phyloP scores from a whole-genome alignment of 2,113 vertebrate genomes.

The Hemiscyllium ocellatum region DNA sequence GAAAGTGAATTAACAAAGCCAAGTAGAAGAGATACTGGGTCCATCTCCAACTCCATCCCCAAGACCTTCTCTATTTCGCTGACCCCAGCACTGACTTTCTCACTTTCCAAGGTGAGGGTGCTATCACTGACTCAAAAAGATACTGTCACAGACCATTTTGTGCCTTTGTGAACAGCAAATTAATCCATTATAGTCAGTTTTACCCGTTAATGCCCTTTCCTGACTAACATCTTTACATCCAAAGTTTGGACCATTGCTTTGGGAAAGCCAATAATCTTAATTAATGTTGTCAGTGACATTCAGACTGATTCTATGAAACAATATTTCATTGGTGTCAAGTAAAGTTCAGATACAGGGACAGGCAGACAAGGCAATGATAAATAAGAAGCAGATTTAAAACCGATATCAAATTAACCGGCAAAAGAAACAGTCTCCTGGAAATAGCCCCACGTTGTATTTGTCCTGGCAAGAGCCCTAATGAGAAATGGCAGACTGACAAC shows the following conservation, averaged over 20 bases:
- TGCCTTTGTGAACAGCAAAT: neutral
- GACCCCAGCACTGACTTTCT: neutral
- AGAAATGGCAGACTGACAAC: neutral
- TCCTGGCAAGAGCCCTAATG: neutral
- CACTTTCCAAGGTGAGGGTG: neutral
- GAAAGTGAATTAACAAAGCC: too few species aligned
- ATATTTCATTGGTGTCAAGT: neutral
- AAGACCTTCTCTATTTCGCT: too few species aligned
- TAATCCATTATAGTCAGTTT: neutral
- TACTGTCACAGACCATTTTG: neutral
- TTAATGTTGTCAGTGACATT: neutral
- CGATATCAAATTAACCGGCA: neutral
- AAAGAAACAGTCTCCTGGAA: neutral
- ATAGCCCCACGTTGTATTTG: constrained; percentile 1
- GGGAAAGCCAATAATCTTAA: neutral
- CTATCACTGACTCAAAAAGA: neutral
- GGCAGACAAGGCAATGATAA: neutral
- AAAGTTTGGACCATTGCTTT: neutral
- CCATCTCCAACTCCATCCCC: too few species aligned
- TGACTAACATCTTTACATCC: neutral
- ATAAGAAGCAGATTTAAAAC: neutral
- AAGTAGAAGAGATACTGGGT: too few species aligned
- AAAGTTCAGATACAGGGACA: neutral
- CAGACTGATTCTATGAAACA: neutral
- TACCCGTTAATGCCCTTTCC: neutral